Evolutionary conservation across 2,888 invertebrate genomes (phyloP).

Genomic region (Heterodera filipjevi): DNA sequence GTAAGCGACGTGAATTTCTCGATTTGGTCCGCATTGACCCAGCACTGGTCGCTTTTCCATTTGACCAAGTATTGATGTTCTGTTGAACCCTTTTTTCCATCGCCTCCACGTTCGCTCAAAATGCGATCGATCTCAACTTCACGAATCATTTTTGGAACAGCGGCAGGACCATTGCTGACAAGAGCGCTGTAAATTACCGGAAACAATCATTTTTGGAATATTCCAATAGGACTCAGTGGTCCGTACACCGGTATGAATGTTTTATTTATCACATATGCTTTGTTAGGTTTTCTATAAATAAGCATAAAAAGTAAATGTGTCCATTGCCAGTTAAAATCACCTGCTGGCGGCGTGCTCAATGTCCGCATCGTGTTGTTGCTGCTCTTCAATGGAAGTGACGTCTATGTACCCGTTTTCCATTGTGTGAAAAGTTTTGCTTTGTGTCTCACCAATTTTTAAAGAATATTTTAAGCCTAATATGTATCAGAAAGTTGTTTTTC

Average conservation of each 20-base stretch:
- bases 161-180: background rate
- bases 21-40: background rate
- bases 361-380: background rate
- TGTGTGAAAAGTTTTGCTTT: background rate
- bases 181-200: background rate
- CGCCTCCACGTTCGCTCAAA: background rate
- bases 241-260: background rate
- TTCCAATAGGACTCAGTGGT: too few relatives aligned
- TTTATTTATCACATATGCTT: too few relatives aligned
- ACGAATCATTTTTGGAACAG: background rate
- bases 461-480: background rate
- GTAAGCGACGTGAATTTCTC: background rate
- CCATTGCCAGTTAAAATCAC: too few relatives aligned
- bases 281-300: too few relatives aligned
- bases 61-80: slow-evolving; percentile 3
- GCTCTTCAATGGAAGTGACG: slow-evolving; percentile 3
- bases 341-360: background rate
- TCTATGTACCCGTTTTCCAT: slow-evolving; percentile 13
- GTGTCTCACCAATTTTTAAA: background rate
- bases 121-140: background rate
- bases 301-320: too few relatives aligned
- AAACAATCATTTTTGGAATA: background rate
- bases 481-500: background rate
- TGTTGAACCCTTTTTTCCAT: background rate
- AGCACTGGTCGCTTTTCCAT: background rate